Evolutionary conservation across 1,140 invertebrate species (phyloP), one percentile per base, ranked within the genome.

Genomic region (Phortica variegata): DNA sequence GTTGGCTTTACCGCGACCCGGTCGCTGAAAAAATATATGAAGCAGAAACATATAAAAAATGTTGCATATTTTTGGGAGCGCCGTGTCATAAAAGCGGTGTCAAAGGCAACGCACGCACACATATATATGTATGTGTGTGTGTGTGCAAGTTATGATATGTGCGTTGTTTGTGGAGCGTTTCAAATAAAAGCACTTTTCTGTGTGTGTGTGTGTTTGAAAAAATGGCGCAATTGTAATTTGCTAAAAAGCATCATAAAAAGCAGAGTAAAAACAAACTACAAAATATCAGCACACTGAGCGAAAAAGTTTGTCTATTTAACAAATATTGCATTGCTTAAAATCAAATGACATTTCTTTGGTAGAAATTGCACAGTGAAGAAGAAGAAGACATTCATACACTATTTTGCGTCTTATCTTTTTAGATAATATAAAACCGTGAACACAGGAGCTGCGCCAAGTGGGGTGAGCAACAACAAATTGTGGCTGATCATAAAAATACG

Each of bases 1-100:
- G n/a, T n/a, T n/a, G n/a, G n/a, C n/a, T n/a, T n/a, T n/a, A n/a
- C n/a, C n/a, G n/a, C n/a, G n/a, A n/a, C n/a, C n/a, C n/a, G n/a
- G n/a, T n/a, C 56, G 56, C 43, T 54, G 49, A 58, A 60, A 68
- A 63, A 61, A 58, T 66, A 68, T 66, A 63, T 66, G 62, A 60
- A 68, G 62, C 63, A 66, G 62, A 66, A 66, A 58, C 63, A 68
- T 63, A 66, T 66, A 66, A 66, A 66, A 66, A 66, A 60, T 66
- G 63, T 66, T 66, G 63, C 63, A 66, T 66, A 66, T 66, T 66
- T 68, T 63, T 46, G 63, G 63, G 43, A n/a, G n/a, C n/a, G n/a
- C n/a, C n/a, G n/a, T n/a, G n/a, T n/a, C n/a, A n/a, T n/a, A n/a
- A n/a, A n/a, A n/a, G n/a, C n/a, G n/a, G n/a, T n/a, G n/a, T n/a